Evolutionary conservation across 2,113 vertebrate species (phyloP).

Genomic region (Desmodus rotundus): DNA sequence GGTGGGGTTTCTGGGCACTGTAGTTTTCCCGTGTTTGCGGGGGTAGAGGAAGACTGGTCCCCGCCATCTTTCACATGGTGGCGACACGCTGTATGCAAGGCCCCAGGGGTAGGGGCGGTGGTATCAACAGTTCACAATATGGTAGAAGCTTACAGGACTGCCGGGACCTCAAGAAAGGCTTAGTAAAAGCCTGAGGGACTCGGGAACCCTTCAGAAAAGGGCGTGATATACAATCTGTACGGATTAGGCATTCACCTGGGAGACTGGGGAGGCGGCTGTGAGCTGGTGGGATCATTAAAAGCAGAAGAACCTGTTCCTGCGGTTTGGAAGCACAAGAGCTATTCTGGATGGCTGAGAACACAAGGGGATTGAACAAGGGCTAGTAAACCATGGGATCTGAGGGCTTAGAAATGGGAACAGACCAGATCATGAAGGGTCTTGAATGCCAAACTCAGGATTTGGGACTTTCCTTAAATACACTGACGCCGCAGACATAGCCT

Average conservation of each 20-base stretch:
- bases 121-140: background rate
- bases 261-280: background rate
- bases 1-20: background rate
- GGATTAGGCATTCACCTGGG: background rate
- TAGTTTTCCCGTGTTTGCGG: background rate
- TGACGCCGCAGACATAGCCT: background rate
- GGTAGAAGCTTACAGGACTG: background rate
- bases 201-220: background rate
- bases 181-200: background rate
- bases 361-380: background rate
- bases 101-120: too few relatives aligned
- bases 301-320: background rate
- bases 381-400: background rate
- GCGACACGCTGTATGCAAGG: background rate
- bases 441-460: background rate
- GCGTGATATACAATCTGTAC: background rate
- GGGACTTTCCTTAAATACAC: background rate
- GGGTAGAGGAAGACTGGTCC: too few relatives aligned
- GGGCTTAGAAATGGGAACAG: background rate
- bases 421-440: background rate
- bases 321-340: background rate
- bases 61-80: accelerated
- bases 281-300: background rate
- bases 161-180: background rate
- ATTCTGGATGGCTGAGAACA: background rate